These are phyloP conservation scores for Thera obeliscata DNA, from an alignment of 2,888 invertebrate genomes.

Conservation along the genomic window DNA sequence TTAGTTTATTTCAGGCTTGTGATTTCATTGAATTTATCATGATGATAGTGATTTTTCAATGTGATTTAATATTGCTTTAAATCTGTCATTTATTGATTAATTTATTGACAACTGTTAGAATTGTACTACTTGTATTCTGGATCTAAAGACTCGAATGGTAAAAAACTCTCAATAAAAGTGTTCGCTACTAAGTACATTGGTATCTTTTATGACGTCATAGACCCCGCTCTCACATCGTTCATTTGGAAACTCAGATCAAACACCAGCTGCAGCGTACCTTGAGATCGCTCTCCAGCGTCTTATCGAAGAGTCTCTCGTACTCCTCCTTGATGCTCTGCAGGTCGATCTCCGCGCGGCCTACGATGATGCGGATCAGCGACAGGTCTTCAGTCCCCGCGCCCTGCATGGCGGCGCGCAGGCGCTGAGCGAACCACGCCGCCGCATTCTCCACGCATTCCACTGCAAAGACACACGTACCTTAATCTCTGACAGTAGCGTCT, in stretches of 20 bases:
- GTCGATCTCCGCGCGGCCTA: slow-evolving; percentile 88
- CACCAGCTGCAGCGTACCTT: slow-evolving; percentile 70
- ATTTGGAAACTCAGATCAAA: slow-evolving; percentile 22
- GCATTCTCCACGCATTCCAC: slow-evolving; percentile 89
- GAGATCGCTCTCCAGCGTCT: slow-evolving; percentile 87
- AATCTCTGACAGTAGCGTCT: slow-evolving; percentile 87
- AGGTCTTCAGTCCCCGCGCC: slow-evolving; percentile 90
- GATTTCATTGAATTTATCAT: too few relatives aligned
- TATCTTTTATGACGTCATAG: neutral
- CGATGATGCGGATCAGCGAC: slow-evolving; percentile 87
- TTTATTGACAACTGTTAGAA: too few relatives aligned
- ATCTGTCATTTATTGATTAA: too few relatives aligned
- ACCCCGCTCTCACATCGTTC: neutral
- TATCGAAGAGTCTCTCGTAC: slow-evolving; percentile 88
- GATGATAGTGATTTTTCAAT: too few relatives aligned
- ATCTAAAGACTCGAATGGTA: too few relatives aligned
- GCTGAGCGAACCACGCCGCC: slow-evolving; percentile 88
- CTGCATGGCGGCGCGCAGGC: slow-evolving; percentile 86
- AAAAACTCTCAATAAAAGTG: too few relatives aligned
- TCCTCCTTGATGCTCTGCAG: slow-evolving; percentile 88
- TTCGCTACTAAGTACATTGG: too few relatives aligned
- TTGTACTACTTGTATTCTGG: too few relatives aligned
- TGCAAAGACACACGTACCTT: slow-evolving; percentile 84
- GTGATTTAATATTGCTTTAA: too few relatives aligned
- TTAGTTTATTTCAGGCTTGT: too few relatives aligned